phyloP scores from a whole-genome alignment of 2,113 vertebrate genomes.

The Lonchura striata region DNA sequence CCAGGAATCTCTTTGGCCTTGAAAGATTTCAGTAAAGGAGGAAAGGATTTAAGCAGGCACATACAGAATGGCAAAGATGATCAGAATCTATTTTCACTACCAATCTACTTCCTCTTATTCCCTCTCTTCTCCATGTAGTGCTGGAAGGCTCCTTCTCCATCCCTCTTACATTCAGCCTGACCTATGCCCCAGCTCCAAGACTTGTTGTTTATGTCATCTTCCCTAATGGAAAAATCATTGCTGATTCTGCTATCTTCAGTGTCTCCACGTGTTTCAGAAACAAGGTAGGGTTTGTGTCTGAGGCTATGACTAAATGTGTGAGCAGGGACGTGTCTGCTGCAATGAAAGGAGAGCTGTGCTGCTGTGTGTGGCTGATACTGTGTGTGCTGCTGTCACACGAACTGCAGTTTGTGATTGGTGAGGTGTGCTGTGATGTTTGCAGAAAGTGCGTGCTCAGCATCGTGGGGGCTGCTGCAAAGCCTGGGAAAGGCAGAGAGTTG shows the following conservation, averaged over 20 bases:
- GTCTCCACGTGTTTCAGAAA: slow-evolving; percentile 80
- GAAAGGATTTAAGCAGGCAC: not conserved
- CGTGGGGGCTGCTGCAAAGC: not conserved
- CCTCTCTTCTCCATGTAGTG: slow-evolving; percentile 51
- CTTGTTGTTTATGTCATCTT: slow-evolving; percentile 79
- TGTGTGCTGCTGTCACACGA: not conserved
- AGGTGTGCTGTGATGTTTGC: not conserved
- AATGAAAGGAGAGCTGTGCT: not conserved
- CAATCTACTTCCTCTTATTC: not conserved
- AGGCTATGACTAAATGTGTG: not conserved
- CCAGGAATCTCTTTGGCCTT: not conserved
- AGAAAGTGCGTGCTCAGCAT: not conserved
- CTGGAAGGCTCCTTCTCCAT: slow-evolving; percentile 71
- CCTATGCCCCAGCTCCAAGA: slow-evolving; percentile 71
- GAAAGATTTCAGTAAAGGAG: not conserved
- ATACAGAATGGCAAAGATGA: not conserved
- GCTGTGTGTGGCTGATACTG: not conserved
- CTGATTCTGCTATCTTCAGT: slow-evolving; percentile 69
- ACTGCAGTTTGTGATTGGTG: not conserved
- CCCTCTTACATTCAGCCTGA: slow-evolving; percentile 67
- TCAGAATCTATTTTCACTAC: not conserved
- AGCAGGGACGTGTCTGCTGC: not conserved
- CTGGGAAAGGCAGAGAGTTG: not conserved
- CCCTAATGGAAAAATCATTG: slow-evolving; percentile 75
- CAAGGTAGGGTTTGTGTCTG: slow-evolving; percentile 68